Conservation (phyloP, 1,140 invertebrate genomes). For the Leptestheria dahalacensis region DNA sequence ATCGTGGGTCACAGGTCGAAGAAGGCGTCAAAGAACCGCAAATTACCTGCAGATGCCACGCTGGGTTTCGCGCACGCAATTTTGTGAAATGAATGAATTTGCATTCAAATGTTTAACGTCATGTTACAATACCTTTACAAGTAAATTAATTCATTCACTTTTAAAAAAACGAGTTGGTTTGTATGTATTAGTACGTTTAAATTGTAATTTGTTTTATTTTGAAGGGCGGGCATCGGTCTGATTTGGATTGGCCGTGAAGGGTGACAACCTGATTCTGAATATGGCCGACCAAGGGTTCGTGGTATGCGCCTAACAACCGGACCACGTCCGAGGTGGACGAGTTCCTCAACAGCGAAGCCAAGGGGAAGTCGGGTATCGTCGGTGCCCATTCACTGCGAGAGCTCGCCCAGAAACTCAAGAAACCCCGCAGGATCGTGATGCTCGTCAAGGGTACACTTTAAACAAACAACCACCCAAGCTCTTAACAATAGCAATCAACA, state of each 20-base stretch:
- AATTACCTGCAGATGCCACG: no score
- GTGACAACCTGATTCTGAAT: constrained; percentile 96
- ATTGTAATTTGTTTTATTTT: no score
- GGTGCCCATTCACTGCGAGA: constrained; percentile 86
- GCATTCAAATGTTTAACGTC: no score
- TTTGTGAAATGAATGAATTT: no score
- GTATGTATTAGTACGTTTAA: no score
- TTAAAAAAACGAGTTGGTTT: no score
- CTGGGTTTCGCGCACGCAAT: no score
- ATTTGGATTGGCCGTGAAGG: constrained; percentile 97
- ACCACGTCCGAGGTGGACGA: constrained; percentile 84
- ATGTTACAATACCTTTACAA: no score
- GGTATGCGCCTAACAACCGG: constrained; percentile 95
- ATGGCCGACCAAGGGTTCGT: constrained; percentile 98
- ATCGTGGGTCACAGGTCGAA: no score
- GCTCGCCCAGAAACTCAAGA: constrained; percentile 84
- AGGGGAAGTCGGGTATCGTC: constrained; percentile 85
- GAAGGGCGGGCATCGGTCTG: constrained; percentile 64
- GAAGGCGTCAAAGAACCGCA: no score
- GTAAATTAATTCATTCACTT: no score
- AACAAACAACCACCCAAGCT: neutral
- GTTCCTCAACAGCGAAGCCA: constrained; percentile 52
- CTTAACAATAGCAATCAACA: no score
- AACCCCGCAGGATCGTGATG: constrained; percentile 82
- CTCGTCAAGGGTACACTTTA: constrained; percentile 70